These are phyloP conservation scores for Ictalurus furcatus DNA, from an alignment of 2,113 vertebrate genomes.

Conservation along the genomic window DNA sequence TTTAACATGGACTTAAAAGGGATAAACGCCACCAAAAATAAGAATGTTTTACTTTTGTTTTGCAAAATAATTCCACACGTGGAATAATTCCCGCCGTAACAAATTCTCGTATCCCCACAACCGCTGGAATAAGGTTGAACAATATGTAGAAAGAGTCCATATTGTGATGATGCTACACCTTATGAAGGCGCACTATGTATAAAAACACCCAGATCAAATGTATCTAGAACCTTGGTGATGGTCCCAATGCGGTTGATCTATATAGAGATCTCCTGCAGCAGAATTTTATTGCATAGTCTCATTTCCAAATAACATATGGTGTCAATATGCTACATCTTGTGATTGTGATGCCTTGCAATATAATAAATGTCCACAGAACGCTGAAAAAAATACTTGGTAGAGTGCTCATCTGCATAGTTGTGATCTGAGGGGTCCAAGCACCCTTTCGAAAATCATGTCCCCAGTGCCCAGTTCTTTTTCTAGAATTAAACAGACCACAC, in stretches of 20 bases:
- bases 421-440: not conserved
- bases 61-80: not conserved
- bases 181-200: not conserved
- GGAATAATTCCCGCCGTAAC: not conserved
- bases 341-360: not conserved
- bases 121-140: not conserved
- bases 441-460: not conserved
- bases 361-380: not conserved
- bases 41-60: not conserved
- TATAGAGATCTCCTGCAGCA: not conserved
- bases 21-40: not conserved
- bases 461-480: not conserved
- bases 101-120: not conserved
- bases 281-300: not conserved
- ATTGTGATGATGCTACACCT: not conserved
- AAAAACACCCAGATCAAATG: not conserved
- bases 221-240: not conserved
- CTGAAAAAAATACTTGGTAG: not conserved
- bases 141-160: not conserved
- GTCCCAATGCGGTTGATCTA: not conserved
- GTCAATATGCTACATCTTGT: not conserved
- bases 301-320: not conserved
- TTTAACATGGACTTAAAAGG: conserved; percentile 23
- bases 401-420: not conserved
- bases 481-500: not conserved